Conservation (phyloP, 2,797 vertebrate genomes). For the Natrix natrix region DNA sequence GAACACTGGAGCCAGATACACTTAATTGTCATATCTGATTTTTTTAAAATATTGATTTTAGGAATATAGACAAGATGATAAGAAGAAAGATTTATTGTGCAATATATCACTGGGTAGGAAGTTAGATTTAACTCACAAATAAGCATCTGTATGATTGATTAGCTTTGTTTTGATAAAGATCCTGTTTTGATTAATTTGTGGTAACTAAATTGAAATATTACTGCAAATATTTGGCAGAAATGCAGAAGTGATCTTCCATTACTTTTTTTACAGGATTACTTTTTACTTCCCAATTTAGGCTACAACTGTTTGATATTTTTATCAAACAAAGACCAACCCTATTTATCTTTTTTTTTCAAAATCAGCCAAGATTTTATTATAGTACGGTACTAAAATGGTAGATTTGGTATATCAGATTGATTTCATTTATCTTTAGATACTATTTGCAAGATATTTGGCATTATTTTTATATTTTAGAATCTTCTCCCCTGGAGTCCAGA, state of each 20-base stretch:
- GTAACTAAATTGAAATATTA: neutral
- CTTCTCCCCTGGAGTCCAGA: slow-evolving; percentile 52
- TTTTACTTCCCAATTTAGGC: neutral
- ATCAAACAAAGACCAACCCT: neutral
- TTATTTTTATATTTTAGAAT: slow-evolving; percentile 51
- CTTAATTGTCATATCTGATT: neutral
- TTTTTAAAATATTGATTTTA: neutral
- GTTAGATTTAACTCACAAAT: neutral
- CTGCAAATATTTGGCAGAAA: neutral
- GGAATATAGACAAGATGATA: neutral
- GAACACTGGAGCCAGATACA: neutral
- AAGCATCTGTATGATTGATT: neutral
- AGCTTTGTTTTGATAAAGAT: neutral
- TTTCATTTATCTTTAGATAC: slow-evolving; percentile 14
- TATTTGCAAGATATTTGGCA: neutral
- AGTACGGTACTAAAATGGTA: neutral
- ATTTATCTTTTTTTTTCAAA: neutral
- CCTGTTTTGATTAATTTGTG: neutral
- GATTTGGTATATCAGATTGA: neutral
- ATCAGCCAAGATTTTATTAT: neutral
- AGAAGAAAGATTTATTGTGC: neutral
- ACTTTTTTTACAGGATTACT: neutral
- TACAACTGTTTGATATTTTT: neutral
- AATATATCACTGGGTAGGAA: neutral
- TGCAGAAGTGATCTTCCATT: neutral